Evolutionary conservation across 2,797 vertebrate genomes (phyloP).

Genomic region (Oryzias dopingdopingensis): DNA sequence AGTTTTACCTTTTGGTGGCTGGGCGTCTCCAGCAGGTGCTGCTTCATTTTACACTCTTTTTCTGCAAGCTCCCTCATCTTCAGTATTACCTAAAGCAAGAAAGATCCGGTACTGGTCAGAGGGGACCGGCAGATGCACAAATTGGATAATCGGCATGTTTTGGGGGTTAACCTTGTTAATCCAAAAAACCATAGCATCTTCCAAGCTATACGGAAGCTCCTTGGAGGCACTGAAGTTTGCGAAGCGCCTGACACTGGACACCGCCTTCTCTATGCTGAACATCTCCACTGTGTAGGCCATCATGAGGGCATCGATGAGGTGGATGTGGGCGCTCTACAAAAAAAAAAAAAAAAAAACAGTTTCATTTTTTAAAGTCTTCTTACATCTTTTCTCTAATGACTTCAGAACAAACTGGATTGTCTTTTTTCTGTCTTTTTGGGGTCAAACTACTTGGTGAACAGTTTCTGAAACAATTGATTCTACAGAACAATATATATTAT

Average conservation of each 20-base stretch:
- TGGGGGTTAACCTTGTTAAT: slow-evolving; percentile 87
- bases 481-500: too few species aligned
- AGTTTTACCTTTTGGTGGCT: slow-evolving; percentile 90
- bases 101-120: neutral
- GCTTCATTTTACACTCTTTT: slow-evolving; percentile 89
- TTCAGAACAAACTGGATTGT: too few species aligned
- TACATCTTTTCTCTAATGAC: too few species aligned
- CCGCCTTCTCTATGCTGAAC: slow-evolving; percentile 94
- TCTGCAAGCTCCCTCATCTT: slow-evolving; percentile 92
- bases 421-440: too few species aligned
- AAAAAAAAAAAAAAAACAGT: neutral
- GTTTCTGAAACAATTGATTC: too few species aligned
- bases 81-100: slow-evolving; percentile 82
- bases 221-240: slow-evolving; percentile 92
- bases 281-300: slow-evolving; percentile 91
- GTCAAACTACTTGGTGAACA: too few species aligned
- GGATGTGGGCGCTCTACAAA: slow-evolving; percentile 88
- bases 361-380: too few species aligned
- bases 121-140: neutral
- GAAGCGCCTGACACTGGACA: slow-evolving; percentile 90
- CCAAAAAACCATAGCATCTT: slow-evolving; percentile 96
- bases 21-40: slow-evolving; percentile 88
- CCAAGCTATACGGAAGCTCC: slow-evolving; percentile 89
- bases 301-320: slow-evolving; percentile 94
- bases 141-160: neutral